Base-by-base conservation (phyloP, 2,888 invertebrate species). In the Ditula angustiorana region DNA sequence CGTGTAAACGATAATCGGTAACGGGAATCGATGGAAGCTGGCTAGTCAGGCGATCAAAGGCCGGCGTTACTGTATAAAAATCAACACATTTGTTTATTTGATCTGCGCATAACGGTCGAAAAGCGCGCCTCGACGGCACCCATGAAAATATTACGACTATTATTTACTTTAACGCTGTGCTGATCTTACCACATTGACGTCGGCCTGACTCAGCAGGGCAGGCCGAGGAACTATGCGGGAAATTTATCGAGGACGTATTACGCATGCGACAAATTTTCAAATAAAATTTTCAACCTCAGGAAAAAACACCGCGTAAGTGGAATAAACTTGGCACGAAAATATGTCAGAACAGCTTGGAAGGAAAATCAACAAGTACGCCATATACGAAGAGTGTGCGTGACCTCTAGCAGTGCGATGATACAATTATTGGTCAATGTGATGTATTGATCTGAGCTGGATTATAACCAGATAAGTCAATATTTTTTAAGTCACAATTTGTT, bases 11-110 rank as follows among this genome's bases (percentile, higher is more conserved):
- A 71, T 79, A 77, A 82, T 80, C 77, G 78, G 77, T 83, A 77
- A 75, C 78, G 78, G 74, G 81, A 85, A 84, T 77, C 80, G 74
- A 77, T 79, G 74, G 71, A 77, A 76, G 76, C 75, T 76, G 79
- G 74, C 78, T 74, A 75, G 77, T 70, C 71, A 74, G 74, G 76
- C 75, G 50, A 66, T 66, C 75, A 82, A 83, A 86, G 74, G 78
- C 80, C 78, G 76, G 74, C 76, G 78, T 83, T 80, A 86, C 85
- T 85, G 85, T 88, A 88, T 90, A 90, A 90, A 90, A 90, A 88
- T 87, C 87, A 87, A 85, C 89, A 87, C 82, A 70, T 85, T 82
- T 90, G 88, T 91, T 92, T 90, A 90, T 90, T 88, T 87, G 85
- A 83, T 81, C 79, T 77, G 83, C 85, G 82, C 82, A 86, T 86